Base-by-base conservation (phyloP, 2,797 vertebrate species). In the Menidia menidia region DNA sequence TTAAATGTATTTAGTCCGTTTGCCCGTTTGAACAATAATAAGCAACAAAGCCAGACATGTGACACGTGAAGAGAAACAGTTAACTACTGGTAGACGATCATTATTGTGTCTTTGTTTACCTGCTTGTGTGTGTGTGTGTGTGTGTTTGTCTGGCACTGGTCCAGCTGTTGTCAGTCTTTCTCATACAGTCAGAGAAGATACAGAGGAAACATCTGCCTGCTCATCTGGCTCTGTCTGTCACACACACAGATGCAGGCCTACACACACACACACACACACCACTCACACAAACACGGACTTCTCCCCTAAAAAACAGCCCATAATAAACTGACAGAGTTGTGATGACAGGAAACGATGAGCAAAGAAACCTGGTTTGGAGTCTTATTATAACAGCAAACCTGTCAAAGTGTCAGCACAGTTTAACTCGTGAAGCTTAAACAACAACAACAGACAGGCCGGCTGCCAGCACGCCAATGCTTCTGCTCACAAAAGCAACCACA, bases 161-260 rank as follows among this genome's bases (percentile, higher is more conserved):
- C 92, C 91, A 92, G 90, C 85, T 93, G 89, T 90, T 91, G 89
- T 90, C 89, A 88, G 81, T 86, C 86, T 88, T 85, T 73, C 72
- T 89, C 81, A 84, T 82, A 88, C 79, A 89, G 86, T 87, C 82
- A 18, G 75, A 86, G 79, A 75, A 71, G 89, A 85, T 82, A 80
- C 73, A 72, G 78, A 77, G 75, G 81, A 86, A 92, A 91, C 90
- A 91, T 94, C 89, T 92, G 90, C 81, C 81, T 70, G 83, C 84
- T 92, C 92, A 90, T 90, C 91, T 92, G 91, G 89, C 81, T 88
- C 83, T 82, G 77, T 79, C 85, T 88, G 75, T 86, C 84, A 56
- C 74, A 68, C 66, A 65, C 67, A 64, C 70, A 69, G 2, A 68
- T 15, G 6, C 54, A 69, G 6, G 55, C 33, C 6, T 2, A 61